Evolutionary conservation across 1,140 invertebrate species (phyloP), one percentile per base, ranked within the genome.

Genomic region (Meloidogyne chitwoodi): DNA sequence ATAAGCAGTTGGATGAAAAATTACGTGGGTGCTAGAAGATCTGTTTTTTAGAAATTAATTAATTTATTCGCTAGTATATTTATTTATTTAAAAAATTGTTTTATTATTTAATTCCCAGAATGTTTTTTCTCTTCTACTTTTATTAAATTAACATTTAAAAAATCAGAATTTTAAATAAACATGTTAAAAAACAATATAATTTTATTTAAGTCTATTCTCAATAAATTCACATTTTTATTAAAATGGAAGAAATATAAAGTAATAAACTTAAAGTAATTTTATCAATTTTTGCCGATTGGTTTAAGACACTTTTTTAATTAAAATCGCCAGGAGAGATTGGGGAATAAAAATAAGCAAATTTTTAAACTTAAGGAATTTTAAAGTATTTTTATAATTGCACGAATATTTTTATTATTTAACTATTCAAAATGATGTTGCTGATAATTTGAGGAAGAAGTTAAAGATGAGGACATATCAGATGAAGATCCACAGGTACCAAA

Each of bases 21-120:
- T 72, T 78, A 16, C 27, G 77, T 27, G 31, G 56, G 11, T 77
- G 76, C 27, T 77, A 68, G 71, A 19, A 19, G 11, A 34, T 26
- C 8, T n/a, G n/a, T n/a, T n/a, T n/a, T 3, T 24, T 29, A 10
- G n/a, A 34, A 12, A 11, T 16, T 68, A 12, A 24, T 38, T 24
- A 26, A 26, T 68, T 68, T 68, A 16, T 44, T 44, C 14, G 38
- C 14, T 44, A 44, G 41, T 44, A 44, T 44, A 16, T 44, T 16
- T 31, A 8, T 41, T 41, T 12, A 16, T 44, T 44, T 44, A 44
- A n/a, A n/a, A n/a, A n/a, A n/a, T n/a, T n/a, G n/a, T n/a, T 44
- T 44, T 44, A 16, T 16, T 16, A 19, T 44, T 16, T 38, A 6
- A 11, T 14, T 14, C 16, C 12, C 16, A 38, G 4, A 10, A 8